phyloP scores from a whole-genome alignment of 2,888 invertebrate genomes.

The Ectropis crepuscularia region DNA sequence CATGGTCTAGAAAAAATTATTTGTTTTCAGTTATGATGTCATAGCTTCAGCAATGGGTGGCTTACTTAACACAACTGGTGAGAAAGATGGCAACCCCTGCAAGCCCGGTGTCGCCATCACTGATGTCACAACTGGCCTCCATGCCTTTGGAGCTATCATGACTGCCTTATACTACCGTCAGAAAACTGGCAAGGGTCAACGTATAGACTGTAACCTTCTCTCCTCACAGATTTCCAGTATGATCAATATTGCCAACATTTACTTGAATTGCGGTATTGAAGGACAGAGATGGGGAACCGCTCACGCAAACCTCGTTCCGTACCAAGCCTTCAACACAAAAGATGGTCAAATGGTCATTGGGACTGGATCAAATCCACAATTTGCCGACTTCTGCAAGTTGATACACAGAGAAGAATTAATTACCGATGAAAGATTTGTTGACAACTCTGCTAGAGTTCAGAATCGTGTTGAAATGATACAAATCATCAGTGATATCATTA shows the following conservation, averaged over 20 bases:
- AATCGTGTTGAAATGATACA: conserved; percentile 89
- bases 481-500: conserved; percentile 84
- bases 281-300: conserved; percentile 95
- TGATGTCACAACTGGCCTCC: conserved; percentile 96
- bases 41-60: conserved; percentile 97
- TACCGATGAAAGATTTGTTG: conserved; percentile 86
- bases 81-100: conserved; percentile 91
- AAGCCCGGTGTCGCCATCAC: conserved; percentile 97
- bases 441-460: conserved; percentile 90
- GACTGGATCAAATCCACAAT: conserved; percentile 93
- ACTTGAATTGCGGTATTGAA: conserved; percentile 93
- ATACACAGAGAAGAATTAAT: conserved; percentile 86
- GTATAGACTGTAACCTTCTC: conserved; percentile 96
- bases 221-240: conserved; percentile 96
- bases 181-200: conserved; percentile 93
- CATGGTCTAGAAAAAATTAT: neutral
- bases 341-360: conserved; percentile 95
- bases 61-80: conserved; percentile 94
- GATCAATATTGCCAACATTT: conserved; percentile 95
- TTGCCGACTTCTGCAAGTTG: conserved; percentile 88
- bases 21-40: conserved; percentile 90
- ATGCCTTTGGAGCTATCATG: conserved; percentile 97
- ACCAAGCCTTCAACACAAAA: conserved; percentile 93
- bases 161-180: conserved; percentile 93
- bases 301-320: conserved; percentile 97